Conservation (phyloP, 2,888 invertebrate genomes). For the Caenorhabditis afra region DNA sequence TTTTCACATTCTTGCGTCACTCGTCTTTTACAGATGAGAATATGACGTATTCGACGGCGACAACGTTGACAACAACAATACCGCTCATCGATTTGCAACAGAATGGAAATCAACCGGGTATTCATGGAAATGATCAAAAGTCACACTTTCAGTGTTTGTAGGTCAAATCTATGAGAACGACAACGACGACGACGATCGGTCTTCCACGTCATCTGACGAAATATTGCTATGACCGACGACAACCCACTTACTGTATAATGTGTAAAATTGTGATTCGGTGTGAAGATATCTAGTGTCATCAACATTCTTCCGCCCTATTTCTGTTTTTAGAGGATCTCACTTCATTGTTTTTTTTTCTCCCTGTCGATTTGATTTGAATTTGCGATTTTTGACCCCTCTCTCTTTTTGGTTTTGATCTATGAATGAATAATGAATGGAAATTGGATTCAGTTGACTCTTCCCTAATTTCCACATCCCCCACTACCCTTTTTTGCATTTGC, state of each 20-base stretch:
- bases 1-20: neutral
- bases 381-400: no score
- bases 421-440: neutral
- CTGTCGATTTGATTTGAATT: conserved; percentile 27
- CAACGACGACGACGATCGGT: conserved; percentile 56
- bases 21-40: conserved; percentile 56
- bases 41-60: conserved; percentile 66
- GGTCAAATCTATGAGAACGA: conserved; percentile 64
- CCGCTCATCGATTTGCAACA: conserved; percentile 72
- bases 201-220: conserved; percentile 69
- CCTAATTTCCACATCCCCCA: no score
- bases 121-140: neutral
- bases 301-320: conserved; percentile 37
- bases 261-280: conserved; percentile 57
- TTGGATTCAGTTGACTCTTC: conserved; percentile 5
- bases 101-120: conserved; percentile 64
- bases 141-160: conserved; percentile 15
- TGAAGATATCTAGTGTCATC: conserved; percentile 32
- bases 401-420: neutral
- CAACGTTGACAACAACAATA: conserved; percentile 70
- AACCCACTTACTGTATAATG: conserved; percentile 12
- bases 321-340: conserved; percentile 51
- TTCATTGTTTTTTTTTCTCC: conserved; percentile 7
- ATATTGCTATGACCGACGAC: conserved; percentile 58
- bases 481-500: conserved; percentile 11